Percentiles rank a stretch among this genome's conserved stretches.
Conservation (phyloP, 1,140 invertebrate genomes). For the Asobara japonica region DNA sequence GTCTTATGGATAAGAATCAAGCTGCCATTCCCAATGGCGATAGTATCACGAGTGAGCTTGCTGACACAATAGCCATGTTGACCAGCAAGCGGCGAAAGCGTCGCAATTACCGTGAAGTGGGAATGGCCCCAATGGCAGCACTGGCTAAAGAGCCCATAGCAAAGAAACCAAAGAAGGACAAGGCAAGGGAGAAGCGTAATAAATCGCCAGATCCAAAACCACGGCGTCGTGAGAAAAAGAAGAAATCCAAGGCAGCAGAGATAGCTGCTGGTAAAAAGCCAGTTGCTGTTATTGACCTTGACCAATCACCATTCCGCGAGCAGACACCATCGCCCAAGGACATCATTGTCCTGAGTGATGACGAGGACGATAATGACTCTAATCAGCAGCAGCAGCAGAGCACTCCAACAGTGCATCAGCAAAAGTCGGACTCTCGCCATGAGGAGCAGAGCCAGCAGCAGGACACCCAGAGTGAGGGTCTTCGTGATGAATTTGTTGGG, state of each 20-base stretch:
- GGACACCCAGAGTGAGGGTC: conserved; percentile 47
- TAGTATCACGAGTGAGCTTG: conserved; percentile 44
- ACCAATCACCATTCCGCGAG: conserved; percentile 84
- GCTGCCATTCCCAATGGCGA: not conserved
- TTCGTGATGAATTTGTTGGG: conserved; percentile 65
- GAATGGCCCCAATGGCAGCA: conserved; percentile 10
- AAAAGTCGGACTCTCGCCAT: conserved; percentile 11
- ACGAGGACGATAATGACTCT: conserved; percentile 70
- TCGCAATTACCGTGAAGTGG: conserved; percentile 41
- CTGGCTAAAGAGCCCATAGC: conserved; percentile 49
- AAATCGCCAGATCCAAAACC: conserved; percentile 62
- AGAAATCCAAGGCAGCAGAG: conserved; percentile 66
- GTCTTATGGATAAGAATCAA: not conserved
- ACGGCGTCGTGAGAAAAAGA: conserved; percentile 62
- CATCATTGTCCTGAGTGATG: conserved; percentile 84
- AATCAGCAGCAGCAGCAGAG: conserved; percentile 27
- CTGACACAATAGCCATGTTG: conserved; percentile 63
- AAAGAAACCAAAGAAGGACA: conserved; percentile 64
- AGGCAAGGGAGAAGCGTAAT: conserved; percentile 62
- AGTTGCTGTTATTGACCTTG: conserved; percentile 85
- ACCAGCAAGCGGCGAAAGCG: conserved; percentile 56
- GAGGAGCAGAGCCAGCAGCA: not conserved
- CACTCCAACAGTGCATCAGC: conserved; percentile 5
- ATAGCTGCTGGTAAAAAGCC: conserved; percentile 72
- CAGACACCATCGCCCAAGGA: conserved; percentile 81